Base-by-base conservation (phyloP, 2,113 vertebrate genomes). In the Hippocampus comes region DNA sequence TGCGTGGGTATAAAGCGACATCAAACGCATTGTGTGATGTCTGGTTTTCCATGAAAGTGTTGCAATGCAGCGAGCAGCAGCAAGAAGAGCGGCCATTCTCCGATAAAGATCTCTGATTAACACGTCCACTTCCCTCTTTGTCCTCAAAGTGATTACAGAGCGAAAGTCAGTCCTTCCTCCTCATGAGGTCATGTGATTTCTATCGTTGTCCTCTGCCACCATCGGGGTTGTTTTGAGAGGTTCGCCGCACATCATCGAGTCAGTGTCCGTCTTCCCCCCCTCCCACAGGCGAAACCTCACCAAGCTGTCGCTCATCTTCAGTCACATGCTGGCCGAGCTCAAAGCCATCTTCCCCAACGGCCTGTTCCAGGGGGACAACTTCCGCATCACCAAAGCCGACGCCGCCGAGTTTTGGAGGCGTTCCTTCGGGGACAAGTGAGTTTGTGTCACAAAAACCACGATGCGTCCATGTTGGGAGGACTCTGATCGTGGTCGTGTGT, bases 291-390 rank as follows among this genome's bases (percentile, higher is more conserved):
- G 97, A 71, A 98, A 97, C 93, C 86, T 99, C 78, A 99, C 97
- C 61, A 99, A 99, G 83, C 76, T 99, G 65, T 99, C 97, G 14
- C 92, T 99, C 85, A 98, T 99, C 89, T 99, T 99, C 93, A 99
- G 97, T 84, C 97, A 99, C 87, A 99, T 99, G 97, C 89, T 99
- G 46, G 97, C 97, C 2, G 97, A 99, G 68, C 92, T 99, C 9
- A 99, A 99, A 90, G 97, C 96, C 61, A 97, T 99, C 85, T 98
- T 99, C 86, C 97, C 97, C 70, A 98, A 94, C 0, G 97, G 97
- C 59, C 92, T 97, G 2, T 99, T 99, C 86, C 97, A 99, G 80
- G 97, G 97, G 15, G 97, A 99, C 88, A 96, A 95, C 0, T 99
- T 99, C 90, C 91, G 97, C 77, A 99, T 99, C 88, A 99, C 97